These are phyloP conservation scores for Oophaga sylvatica DNA, from an alignment of 2,797 vertebrate genomes.

Conservation along the genomic window DNA sequence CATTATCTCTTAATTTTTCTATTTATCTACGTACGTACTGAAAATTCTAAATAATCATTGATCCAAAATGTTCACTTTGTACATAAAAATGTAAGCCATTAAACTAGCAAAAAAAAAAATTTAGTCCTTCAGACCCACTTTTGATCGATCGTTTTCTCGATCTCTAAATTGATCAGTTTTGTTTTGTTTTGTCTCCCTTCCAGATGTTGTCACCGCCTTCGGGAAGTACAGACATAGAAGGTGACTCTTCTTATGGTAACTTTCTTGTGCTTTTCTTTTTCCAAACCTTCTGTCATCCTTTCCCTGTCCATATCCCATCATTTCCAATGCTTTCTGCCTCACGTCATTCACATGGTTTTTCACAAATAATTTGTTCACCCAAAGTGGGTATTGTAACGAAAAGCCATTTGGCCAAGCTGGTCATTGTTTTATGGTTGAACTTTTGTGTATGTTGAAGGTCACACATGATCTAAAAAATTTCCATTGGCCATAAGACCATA, in stretches of 20 bases:
- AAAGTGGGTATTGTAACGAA: neutral
- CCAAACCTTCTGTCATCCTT: neutral
- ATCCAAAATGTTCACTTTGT: neutral
- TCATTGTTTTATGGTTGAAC: neutral
- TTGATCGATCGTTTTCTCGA: neutral
- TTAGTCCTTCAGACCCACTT: neutral
- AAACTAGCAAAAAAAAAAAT: neutral
- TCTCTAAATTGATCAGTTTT: neutral
- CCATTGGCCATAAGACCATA: neutral
- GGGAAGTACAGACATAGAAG: conserved; percentile 80
- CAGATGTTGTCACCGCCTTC: conserved; percentile 84
- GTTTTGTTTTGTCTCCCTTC: conserved; percentile 38
- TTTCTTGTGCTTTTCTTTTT: conserved; percentile 52
- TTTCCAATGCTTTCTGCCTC: conserved; percentile 25
- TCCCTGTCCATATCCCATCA: conserved; percentile 27
- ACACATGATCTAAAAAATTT: neutral
- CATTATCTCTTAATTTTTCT: neutral
- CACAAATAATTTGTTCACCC: neutral
- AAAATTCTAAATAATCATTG: neutral
- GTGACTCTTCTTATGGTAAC: conserved; percentile 88
- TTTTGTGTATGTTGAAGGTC: neutral
- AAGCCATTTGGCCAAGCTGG: neutral
- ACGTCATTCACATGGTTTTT: neutral
- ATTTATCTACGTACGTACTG: neutral
- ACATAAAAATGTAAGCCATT: neutral